Percentiles rank a stretch among this genome's conserved stretches.
Evolutionary conservation across 2,113 vertebrate species (phyloP).

Genomic region (Aspiorhynchus laticeps): DNA sequence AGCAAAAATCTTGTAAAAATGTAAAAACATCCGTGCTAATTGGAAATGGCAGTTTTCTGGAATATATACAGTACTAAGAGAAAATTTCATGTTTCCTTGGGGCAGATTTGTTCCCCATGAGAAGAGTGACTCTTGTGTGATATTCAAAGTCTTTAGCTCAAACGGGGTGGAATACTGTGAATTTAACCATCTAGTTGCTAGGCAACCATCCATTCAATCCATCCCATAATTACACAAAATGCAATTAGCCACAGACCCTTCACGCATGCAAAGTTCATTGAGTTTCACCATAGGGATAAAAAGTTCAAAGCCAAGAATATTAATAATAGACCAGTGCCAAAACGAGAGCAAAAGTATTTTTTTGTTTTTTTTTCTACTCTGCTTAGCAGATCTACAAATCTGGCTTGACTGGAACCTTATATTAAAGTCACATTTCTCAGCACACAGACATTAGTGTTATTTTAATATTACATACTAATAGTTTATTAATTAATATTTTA

Average conservation of each 20-base stretch:
- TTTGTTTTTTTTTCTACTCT: not conserved
- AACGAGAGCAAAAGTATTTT: not conserved
- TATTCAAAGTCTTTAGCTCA: slow-evolving; percentile 14
- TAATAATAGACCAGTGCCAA: slow-evolving; percentile 1
- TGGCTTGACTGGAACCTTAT: not conserved
- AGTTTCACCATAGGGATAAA: slow-evolving; percentile 34
- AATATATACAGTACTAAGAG: not conserved
- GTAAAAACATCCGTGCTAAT: not conserved
- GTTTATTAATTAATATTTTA: not conserved
- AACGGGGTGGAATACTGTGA: not conserved
- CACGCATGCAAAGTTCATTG: slow-evolving; percentile 20
- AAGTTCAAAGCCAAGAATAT: not conserved
- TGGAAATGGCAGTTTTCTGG: slow-evolving; percentile 8
- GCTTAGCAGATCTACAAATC: not conserved
- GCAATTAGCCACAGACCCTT: slow-evolving; percentile 36
- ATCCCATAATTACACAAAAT: slow-evolving; percentile 35
- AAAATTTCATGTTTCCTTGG: not conserved
- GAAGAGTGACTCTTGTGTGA: slow-evolving; percentile 3
- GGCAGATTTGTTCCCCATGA: slow-evolving; percentile 19
- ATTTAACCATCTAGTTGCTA: slow-evolving; percentile 36
- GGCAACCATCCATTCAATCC: slow-evolving; percentile 32
- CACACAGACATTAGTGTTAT: not conserved
- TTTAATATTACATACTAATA: not conserved
- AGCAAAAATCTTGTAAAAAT: not conserved
- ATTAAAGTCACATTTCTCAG: not conserved